A percentile compares a stretch with the other conserved stretches of the same genome.
These are phyloP conservation scores for Bicyclus anynana DNA, from an alignment of 1,140 invertebrate species.

Conservation along the genomic window DNA sequence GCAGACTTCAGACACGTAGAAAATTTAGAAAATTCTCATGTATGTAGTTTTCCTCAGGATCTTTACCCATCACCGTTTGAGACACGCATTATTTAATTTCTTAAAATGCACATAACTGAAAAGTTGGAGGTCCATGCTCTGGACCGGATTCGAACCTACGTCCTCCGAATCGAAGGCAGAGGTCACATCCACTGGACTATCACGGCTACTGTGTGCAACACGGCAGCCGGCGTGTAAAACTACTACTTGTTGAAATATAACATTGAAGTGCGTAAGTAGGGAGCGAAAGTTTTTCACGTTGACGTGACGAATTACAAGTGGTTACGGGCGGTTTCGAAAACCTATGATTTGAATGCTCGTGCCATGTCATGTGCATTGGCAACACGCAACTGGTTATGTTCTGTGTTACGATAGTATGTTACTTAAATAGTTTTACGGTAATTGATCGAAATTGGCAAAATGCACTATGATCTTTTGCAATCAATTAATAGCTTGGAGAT, in stretches of 20 bases:
- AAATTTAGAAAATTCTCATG: too few relatives aligned
- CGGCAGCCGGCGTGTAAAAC: not conserved
- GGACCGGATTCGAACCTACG: too few relatives aligned
- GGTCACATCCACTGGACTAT: too few relatives aligned
- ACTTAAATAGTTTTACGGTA: not conserved
- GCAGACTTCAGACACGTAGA: too few relatives aligned
- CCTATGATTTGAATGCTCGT: constrained; percentile 28
- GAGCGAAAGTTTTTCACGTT: constrained; percentile 52
- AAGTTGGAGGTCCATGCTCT: too few relatives aligned
- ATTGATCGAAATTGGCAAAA: not conserved
- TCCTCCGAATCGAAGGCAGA: too few relatives aligned
- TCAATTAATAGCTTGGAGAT: not conserved
- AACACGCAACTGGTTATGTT: constrained; percentile 19
- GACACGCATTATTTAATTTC: too few relatives aligned
- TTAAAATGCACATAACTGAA: too few relatives aligned
- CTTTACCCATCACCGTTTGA: too few relatives aligned
- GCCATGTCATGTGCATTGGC: constrained; percentile 17
- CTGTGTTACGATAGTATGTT: constrained; percentile 12
- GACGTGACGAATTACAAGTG: constrained; percentile 34
- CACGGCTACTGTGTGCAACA: too few relatives aligned
- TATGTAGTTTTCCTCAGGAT: too few relatives aligned
- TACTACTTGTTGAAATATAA: not conserved
- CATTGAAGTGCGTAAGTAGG: constrained; percentile 32
- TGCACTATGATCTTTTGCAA: not conserved
- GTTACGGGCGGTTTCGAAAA: constrained; percentile 30